Conservation (phyloP, 2,797 vertebrate species). For the Myotis planiceps region DNA sequence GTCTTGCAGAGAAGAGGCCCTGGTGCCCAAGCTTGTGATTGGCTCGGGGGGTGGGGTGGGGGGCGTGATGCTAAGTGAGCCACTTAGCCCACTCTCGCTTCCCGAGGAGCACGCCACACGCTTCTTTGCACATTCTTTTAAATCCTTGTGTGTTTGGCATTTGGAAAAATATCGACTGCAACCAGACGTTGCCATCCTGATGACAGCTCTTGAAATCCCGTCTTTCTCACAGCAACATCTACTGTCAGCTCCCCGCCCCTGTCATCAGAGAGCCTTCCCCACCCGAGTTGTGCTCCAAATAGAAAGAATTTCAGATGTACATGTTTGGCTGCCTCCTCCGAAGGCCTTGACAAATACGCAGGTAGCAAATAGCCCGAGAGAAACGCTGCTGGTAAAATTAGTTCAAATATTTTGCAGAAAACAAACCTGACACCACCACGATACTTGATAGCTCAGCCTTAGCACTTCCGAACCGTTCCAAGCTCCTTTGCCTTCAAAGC, state of each 20-base stretch:
- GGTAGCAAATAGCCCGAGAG: conserved; percentile 68
- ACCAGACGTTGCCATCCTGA: conserved; percentile 75
- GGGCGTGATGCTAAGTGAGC: conserved; percentile 47
- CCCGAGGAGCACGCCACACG: conserved; percentile 62
- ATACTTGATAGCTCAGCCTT: conserved; percentile 35
- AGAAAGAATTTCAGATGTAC: conserved; percentile 69
- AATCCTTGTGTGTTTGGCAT: conserved; percentile 78
- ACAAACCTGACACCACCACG: conserved; percentile 69
- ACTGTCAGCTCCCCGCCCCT: conserved; percentile 72
- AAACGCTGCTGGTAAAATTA: conserved; percentile 77
- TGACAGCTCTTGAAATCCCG: conserved; percentile 79
- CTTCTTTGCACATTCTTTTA: conserved; percentile 81
- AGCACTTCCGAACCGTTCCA: conserved; percentile 10
- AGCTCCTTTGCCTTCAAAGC: conserved; percentile 35
- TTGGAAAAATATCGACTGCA: conserved; percentile 80
- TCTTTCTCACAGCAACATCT: conserved; percentile 67
- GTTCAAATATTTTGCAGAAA: conserved; percentile 76
- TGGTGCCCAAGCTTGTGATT: conserved; percentile 56
- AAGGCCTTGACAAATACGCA: conserved; percentile 70
- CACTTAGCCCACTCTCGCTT: conserved; percentile 64
- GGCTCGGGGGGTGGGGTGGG: conserved; percentile 19
- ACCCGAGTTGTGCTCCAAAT: conserved; percentile 75
- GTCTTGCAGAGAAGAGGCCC: conserved; percentile 54
- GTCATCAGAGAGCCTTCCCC: conserved; percentile 63
- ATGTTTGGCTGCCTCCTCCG: conserved; percentile 54